Evolutionary conservation across 2,888 invertebrate genomes (phyloP).

Genomic region (Amphipoea oculea): DNA sequence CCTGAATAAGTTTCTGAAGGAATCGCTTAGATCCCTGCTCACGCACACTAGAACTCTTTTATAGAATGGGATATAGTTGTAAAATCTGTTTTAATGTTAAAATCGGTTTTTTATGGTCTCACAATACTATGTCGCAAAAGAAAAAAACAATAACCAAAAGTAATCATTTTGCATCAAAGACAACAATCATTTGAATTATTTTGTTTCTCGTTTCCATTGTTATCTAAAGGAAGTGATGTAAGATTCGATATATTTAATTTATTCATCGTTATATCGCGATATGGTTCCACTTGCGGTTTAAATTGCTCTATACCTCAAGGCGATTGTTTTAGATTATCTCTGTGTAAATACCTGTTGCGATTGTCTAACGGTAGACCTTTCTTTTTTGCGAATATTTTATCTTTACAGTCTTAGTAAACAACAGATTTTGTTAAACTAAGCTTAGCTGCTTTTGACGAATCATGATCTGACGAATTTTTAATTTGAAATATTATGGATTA

Average conservation of each 20-base stretch:
- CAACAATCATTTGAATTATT: background rate
- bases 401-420: background rate
- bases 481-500: background rate
- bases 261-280: conserved; percentile 51
- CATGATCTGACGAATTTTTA: background rate
- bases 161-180: background rate
- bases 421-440: conserved; percentile 4
- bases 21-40: no score
- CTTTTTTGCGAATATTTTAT: conserved; percentile 29
- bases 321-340: conserved; percentile 53
- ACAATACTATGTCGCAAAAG: background rate
- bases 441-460: background rate
- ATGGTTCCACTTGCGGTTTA: conserved; percentile 29
- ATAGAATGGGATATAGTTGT: no score
- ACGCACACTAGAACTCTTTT: no score
- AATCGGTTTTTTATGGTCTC: background rate
- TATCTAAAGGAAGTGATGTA: conserved; percentile 38
- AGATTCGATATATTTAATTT: conserved; percentile 49
- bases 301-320: conserved; percentile 55
- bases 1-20: no score
- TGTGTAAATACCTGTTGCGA: conserved; percentile 46
- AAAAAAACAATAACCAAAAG: background rate
- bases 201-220: conserved; percentile 13
- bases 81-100: background rate
- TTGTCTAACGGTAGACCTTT: conserved; percentile 43